Evolutionary conservation across 2,888 invertebrate species (phyloP).

Genomic region (Apodemia zela): DNA sequence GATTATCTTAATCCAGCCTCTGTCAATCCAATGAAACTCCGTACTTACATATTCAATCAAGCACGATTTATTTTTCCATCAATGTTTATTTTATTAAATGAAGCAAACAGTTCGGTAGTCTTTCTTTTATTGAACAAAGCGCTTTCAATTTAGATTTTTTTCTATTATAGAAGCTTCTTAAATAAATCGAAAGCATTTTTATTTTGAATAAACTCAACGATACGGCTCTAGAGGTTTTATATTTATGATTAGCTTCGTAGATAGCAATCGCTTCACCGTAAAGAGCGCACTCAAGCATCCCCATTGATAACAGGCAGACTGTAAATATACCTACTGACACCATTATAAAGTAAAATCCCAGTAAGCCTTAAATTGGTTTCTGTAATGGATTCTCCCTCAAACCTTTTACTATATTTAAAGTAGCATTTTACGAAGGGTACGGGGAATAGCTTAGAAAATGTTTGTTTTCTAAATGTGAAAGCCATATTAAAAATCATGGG

Average conservation of each 20-base stretch:
- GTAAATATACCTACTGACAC: conserved; percentile 23
- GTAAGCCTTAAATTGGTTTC: conserved; percentile 14
- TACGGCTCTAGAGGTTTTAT: conserved; percentile 45
- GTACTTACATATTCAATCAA: conserved; percentile 15
- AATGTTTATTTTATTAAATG: conserved; percentile 35
- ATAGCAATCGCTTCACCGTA: conserved; percentile 51
- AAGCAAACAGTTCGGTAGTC: conserved; percentile 29
- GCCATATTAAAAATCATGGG: neutral
- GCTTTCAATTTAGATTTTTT: conserved; percentile 16
- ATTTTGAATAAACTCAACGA: conserved; percentile 37
- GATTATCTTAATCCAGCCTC: neutral
- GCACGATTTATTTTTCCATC: conserved; percentile 32
- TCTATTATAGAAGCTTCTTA: conserved; percentile 40
- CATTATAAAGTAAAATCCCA: conserved; percentile 19
- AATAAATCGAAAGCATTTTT: conserved; percentile 48
- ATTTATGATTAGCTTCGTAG: conserved; percentile 59
- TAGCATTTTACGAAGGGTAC: neutral
- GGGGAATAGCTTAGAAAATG: conserved; percentile 1
- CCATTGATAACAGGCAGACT: conserved; percentile 50
- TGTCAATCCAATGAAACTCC: conserved; percentile 1
- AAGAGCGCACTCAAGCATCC: conserved; percentile 49
- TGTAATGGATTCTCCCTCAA: conserved; percentile 13
- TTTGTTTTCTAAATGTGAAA: conserved; percentile 1
- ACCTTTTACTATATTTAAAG: conserved; percentile 14
- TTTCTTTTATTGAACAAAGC: conserved; percentile 38